Conservation (phyloP, 2,888 invertebrate genomes). For the Synergus laeviventris region DNA sequence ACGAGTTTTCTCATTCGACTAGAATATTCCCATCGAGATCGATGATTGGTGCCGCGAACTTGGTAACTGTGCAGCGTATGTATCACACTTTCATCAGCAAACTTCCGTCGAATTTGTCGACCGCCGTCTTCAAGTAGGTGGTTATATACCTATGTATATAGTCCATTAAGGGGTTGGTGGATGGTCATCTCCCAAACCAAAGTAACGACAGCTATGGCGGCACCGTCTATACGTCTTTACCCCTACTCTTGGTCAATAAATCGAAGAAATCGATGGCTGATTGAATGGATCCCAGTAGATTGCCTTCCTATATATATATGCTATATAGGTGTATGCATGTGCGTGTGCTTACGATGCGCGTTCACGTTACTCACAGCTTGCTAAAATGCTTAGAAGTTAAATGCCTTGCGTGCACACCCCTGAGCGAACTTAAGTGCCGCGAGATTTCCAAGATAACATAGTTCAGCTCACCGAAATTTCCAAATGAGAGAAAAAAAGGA, state of each 20-base stretch:
- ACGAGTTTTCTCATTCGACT: not conserved
- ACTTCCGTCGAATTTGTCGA: conserved; percentile 12
- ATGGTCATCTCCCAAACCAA: conserved; percentile 62
- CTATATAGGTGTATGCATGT: not conserved
- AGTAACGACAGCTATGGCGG: conserved; percentile 62
- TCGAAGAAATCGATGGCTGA: conserved; percentile 71
- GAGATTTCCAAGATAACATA: conserved; percentile 1
- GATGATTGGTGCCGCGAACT: conserved; percentile 10
- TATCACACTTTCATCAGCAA: not conserved
- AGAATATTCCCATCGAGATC: conserved; percentile 16
- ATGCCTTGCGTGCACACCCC: conserved; percentile 55
- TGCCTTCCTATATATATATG: conserved; percentile 55
- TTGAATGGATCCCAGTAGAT: conserved; percentile 70
- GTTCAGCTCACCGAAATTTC: conserved; percentile 4
- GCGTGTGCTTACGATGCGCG: not conserved
- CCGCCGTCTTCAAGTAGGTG: not conserved
- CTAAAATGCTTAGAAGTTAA: conserved; percentile 63
- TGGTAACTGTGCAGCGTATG: conserved; percentile 5
- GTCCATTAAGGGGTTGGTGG: conserved; percentile 25
- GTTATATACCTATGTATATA: not conserved
- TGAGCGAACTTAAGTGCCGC: conserved; percentile 17
- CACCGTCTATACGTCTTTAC: conserved; percentile 62
- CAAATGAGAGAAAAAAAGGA: not conserved
- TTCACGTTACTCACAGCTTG: conserved; percentile 54
- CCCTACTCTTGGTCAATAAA: conserved; percentile 64